Evolutionary conservation across 2,888 invertebrate species (phyloP), one percentile per base, ranked within the genome.

Genomic region (Habroteleia sp.): DNA sequence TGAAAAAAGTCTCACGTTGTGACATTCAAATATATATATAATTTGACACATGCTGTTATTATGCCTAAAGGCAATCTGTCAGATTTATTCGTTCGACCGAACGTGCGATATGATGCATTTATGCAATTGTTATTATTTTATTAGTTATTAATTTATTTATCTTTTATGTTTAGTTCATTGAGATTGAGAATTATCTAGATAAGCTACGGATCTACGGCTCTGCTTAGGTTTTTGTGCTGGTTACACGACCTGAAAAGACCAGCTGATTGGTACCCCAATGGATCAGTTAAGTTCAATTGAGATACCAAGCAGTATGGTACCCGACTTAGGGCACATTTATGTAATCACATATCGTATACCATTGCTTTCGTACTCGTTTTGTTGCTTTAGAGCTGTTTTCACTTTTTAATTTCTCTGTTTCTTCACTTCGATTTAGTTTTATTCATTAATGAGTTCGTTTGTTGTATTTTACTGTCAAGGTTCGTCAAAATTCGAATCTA

Each of bases 241-340:
- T 83, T 83, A 79, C 76, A 84, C 37, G 74, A 71, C 41, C 44
- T 46, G 27, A 29, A 27, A 31, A 16, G 10, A 16, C 25, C 16
- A 13, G 44, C 29, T 27, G 44, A 1, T 27, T 52, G 52, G 37
- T 13, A 10, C 1, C 37, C 5, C 8, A 37, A 37, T 14, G 37
- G 7, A 8, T 33, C 23, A 8, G 11, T 6, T n/a, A 8, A 10
- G 4, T 5, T 6, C 23, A 27, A 27, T 42, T 13, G 2, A n/a
- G 35, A n/a, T 13, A 5, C 50, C 50, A 35, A 25, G 17, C 25
- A 25, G 17, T 13, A 3, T 25, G 29, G 42, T 8, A 0, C 23
- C 44, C 11, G 20, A 60, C 81, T 86, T 87, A 87, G 86, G 85
- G 84, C 87, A 88, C 87, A 85, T 86, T 87, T 80, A 83, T 81